Conservation (phyloP, 1,140 invertebrate genomes). For the Halotydeus destructor region DNA sequence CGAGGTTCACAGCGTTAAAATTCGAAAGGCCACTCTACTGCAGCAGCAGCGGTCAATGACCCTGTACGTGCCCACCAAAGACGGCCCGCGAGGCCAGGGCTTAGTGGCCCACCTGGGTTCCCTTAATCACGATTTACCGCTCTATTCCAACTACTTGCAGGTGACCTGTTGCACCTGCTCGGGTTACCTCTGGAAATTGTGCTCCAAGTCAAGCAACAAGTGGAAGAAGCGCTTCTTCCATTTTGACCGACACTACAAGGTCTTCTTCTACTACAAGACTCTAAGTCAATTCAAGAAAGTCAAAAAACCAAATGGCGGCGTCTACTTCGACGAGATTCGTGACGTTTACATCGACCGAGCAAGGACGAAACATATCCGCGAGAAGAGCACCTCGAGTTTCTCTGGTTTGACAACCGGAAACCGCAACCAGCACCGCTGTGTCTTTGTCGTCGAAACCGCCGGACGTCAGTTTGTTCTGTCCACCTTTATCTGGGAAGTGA, state of each 20-base stretch:
- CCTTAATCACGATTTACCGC: conserved; percentile 8
- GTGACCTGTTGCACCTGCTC: conserved; percentile 6
- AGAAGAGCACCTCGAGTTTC: neutral
- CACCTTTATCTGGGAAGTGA: conserved; percentile 76
- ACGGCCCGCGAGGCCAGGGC: conserved; percentile 4
- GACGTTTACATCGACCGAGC: conserved; percentile 91
- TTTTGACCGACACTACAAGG: conserved; percentile 9
- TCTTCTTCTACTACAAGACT: conserved; percentile 10
- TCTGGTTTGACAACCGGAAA: conserved; percentile 52
- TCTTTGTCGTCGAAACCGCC: conserved; percentile 88
- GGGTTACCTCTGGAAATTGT: conserved; percentile 11
- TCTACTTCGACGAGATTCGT: conserved; percentile 38
- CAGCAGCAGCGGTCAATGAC: conserved; percentile 10
- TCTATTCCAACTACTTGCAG: neutral
- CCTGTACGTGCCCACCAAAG: conserved; percentile 7
- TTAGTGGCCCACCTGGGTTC: conserved; percentile 5
- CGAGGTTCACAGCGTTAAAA: no score
- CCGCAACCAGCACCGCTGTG: conserved; percentile 40
- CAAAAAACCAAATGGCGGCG: conserved; percentile 9
- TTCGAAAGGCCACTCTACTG: no score
- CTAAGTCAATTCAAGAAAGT: conserved; percentile 7
- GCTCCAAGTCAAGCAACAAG: conserved; percentile 1
- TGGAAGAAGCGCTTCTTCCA: conserved; percentile 13
- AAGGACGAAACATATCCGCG: conserved; percentile 34
- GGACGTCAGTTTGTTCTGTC: conserved; percentile 72